Base-by-base conservation (phyloP, 2,113 vertebrate species). In the Ifrita kowaldi region DNA sequence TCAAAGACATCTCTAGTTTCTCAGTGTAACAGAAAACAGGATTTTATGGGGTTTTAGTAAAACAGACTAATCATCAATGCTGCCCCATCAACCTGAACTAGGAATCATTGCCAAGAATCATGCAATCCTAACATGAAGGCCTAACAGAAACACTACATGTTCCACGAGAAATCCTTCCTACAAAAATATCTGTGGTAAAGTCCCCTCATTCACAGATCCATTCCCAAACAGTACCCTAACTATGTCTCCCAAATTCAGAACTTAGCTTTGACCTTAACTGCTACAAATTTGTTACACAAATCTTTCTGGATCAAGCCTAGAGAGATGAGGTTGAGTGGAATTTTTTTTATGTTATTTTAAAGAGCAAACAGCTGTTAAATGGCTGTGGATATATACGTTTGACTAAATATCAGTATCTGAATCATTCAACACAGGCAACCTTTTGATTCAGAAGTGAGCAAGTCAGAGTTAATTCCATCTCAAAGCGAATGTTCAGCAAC, bases 181-280 rank as follows among this genome's bases (percentile, higher is more conserved):
- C 0, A 0, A 77, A 87, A 76, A 28, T 4, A 28, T 11, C 28
- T 62, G 5, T 1, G 1, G 13, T 41, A n/a, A 60, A 53, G 79
- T 50, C 33, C 27, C 5, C 41, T 75, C 35, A 46, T 28, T 63
- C 14, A 10, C 7, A 73, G 63, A 56, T 73, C 21, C 5, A 5
- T 65, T 84, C n/a, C 69, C 41, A 60, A 57, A 39, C 8, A 75
- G 9, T 1, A 2, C 5, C 19, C 24, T 26, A 78, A 11, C 1
- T 24, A 7, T 19, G 12, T 24, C 11, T 88, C 13, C 32, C 20
- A 67, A 39, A 71, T 59, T 68, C n/a, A 79, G 47, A 90, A 50
- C 6, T 47, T 27, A 18, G 9, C 7, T 93, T 86, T 60, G 8
- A 8, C 12, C 24, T 84, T 35, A 83, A 39, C 7, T 0, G 0